Evolutionary conservation across 2,113 vertebrate genomes (phyloP).

Genomic region (Piliocolobus tephrosceles): DNA sequence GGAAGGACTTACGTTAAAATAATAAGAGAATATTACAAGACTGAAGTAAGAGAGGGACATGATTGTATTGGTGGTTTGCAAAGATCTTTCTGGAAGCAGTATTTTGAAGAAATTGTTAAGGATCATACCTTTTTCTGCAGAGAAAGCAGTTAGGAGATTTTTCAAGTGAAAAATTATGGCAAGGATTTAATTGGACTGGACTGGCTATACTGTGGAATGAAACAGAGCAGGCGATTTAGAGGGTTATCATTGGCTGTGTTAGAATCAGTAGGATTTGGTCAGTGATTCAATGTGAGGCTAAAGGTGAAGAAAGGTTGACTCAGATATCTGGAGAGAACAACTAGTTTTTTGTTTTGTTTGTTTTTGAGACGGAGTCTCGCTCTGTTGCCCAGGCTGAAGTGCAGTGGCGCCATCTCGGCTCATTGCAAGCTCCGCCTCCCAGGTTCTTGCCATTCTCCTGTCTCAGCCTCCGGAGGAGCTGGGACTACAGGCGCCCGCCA

Average conservation of each 20-base stretch:
- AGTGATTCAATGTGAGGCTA: neutral
- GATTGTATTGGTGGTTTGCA: neutral
- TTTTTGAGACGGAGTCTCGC: too few species aligned
- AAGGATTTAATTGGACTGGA: neutral
- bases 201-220: neutral
- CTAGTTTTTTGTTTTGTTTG: neutral
- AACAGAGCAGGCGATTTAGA: neutral
- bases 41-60: neutral
- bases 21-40: neutral
- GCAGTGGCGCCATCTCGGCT: too few species aligned
- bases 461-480: too few species aligned
- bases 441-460: too few species aligned
- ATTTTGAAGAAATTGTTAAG: constrained; percentile 20
- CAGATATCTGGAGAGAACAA: neutral
- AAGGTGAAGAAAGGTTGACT: neutral
- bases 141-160: neutral
- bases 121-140: neutral
- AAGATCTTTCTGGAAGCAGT: neutral
- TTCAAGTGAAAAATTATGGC: neutral
- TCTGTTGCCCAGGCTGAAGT: too few species aligned
- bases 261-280: neutral
- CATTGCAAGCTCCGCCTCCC: too few species aligned
- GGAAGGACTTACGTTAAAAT: neutral
- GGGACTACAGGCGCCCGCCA: too few species aligned
- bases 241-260: neutral